These are phyloP conservation scores for Sterna hirundo DNA, from an alignment of 2,113 vertebrate genomes.

Conservation along the genomic window DNA sequence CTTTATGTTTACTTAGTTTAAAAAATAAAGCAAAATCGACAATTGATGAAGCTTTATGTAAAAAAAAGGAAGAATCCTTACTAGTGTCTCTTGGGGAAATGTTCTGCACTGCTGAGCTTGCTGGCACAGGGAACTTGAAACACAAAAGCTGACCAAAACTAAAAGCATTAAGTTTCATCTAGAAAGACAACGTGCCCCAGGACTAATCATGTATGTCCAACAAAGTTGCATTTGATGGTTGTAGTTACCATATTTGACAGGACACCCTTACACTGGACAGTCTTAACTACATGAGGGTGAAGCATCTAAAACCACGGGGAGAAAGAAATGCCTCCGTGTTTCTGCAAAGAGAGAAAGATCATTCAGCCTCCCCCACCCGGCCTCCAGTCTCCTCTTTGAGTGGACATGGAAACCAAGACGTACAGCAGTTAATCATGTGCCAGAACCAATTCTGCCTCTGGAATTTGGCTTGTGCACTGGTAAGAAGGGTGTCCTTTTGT, in stretches of 20 bases:
- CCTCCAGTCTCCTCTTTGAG: background rate
- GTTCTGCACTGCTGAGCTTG: background rate
- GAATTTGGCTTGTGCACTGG: background rate
- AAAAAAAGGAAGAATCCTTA: background rate
- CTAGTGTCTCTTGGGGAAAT: background rate
- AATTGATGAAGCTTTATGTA: background rate
- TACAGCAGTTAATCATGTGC: accelerated
- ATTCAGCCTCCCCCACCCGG: background rate
- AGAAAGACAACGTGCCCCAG: background rate
- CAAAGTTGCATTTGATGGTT: background rate
- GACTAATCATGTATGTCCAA: background rate
- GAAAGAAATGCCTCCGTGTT: background rate
- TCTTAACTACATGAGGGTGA: background rate
- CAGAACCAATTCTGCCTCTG: background rate
- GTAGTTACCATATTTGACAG: background rate
- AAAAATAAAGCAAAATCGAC: background rate
- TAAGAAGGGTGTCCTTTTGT: background rate
- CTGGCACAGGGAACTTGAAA: background rate
- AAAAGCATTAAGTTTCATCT: background rate
- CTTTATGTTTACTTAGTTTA: background rate
- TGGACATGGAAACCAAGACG: background rate
- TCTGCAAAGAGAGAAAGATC: background rate
- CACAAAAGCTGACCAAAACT: background rate
- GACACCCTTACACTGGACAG: background rate
- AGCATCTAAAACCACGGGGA: background rate